A percentile compares a stretch with the other conserved stretches of the same genome.
Evolutionary conservation across 2,797 vertebrate genomes (phyloP).

Genomic region (Neoniphon sammara): DNA sequence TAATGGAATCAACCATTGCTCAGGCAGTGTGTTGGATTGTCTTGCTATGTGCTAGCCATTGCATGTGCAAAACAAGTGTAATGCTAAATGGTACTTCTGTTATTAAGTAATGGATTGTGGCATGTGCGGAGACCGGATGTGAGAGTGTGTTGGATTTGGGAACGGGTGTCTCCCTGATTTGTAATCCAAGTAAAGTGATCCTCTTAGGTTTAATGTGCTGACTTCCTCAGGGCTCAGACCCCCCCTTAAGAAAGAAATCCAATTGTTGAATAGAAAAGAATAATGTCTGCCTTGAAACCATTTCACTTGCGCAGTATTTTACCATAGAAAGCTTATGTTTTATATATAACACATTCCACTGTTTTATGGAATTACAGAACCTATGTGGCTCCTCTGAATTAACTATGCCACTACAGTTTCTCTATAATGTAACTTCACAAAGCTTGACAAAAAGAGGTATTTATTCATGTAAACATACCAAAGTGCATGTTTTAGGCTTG

Average conservation of each 20-base stretch:
- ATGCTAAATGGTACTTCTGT: constrained; percentile 40
- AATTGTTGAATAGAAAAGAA: constrained; percentile 39
- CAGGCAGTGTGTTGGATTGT: constrained; percentile 21
- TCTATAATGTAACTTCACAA: constrained; percentile 8
- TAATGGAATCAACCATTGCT: constrained; percentile 20
- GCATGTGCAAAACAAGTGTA: constrained; percentile 30
- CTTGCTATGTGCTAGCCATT: constrained; percentile 32
- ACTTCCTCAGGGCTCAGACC: constrained; percentile 67
- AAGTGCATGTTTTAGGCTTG: constrained; percentile 53
- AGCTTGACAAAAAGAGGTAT: constrained; percentile 32
- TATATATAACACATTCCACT: constrained; percentile 66
- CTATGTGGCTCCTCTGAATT: constrained; percentile 35
- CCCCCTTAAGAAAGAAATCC: constrained; percentile 57
- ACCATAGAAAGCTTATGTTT: constrained; percentile 31
- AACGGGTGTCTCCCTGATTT: constrained; percentile 59
- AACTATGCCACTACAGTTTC: constrained; percentile 21
- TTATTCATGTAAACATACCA: constrained; percentile 54
- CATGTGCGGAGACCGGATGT: constrained; percentile 52
- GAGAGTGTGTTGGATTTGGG: constrained; percentile 43
- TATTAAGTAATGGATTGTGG: constrained; percentile 46
- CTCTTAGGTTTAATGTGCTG: constrained; percentile 63
- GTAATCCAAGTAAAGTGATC: constrained; percentile 71
- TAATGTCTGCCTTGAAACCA: constrained; percentile 11
- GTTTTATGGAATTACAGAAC: constrained; percentile 33
- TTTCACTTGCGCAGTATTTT: constrained; percentile 48